phyloP scores from a whole-genome alignment of 2,888 invertebrate genomes.

The Hypselothyrea guttata region DNA sequence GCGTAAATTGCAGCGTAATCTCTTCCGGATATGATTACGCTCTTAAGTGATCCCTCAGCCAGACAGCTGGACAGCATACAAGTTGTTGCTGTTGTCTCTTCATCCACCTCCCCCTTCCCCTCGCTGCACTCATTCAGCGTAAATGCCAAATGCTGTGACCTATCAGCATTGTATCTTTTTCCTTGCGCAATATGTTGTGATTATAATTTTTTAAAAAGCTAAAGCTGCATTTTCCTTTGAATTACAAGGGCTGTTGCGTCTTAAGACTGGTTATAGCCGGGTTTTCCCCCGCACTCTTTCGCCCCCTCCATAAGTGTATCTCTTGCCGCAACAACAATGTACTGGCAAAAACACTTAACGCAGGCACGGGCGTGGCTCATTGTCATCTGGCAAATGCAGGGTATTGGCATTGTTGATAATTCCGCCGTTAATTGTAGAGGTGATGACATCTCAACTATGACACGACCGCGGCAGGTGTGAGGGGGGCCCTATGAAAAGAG shows the following conservation, averaged over 20 bases:
- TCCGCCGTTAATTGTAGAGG: conserved; percentile 75
- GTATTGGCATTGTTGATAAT: conserved; percentile 62
- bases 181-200: conserved; percentile 72
- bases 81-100: conserved; percentile 49
- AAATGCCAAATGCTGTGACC: conserved; percentile 78
- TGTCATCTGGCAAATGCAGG: conserved; percentile 16
- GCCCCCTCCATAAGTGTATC: conserved; percentile 47
- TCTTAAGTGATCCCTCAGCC: conserved; percentile 64
- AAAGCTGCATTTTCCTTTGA: conserved; percentile 79
- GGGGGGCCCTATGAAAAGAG: conserved; percentile 3
- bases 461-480: conserved; percentile 37
- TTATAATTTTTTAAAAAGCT: conserved; percentile 78
- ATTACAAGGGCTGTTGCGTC: conserved; percentile 55
- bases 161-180: conserved; percentile 77
- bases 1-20: conserved; percentile 75
- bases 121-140: too few relatives aligned
- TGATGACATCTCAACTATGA: conserved; percentile 57
- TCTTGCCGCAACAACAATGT: conserved; percentile 50
- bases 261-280: conserved; percentile 22
- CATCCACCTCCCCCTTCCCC: too few relatives aligned
- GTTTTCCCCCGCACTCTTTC: conserved; percentile 9
- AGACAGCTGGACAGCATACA: conserved; percentile 4
- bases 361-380: conserved; percentile 34
- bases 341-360: conserved; percentile 63
- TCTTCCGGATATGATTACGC: conserved; percentile 79